These are phyloP conservation scores for Tribolium madens DNA, from an alignment of 1,140 invertebrate genomes.

Conservation along the genomic window DNA sequence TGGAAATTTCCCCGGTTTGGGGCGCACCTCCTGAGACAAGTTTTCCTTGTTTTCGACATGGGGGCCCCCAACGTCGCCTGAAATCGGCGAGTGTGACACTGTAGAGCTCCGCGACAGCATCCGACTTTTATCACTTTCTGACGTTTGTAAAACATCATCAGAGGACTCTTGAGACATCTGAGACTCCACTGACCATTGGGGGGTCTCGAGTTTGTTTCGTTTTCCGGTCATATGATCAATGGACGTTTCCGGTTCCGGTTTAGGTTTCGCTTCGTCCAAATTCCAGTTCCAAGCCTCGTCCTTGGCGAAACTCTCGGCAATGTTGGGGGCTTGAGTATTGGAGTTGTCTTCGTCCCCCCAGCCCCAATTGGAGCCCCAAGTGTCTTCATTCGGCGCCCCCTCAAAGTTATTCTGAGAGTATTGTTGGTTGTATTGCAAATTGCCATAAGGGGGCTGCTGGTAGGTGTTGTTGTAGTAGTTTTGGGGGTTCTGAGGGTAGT, in stretches of 20 bases:
- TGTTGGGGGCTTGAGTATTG: slow-evolving; percentile 53
- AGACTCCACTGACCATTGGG: slow-evolving; percentile 73
- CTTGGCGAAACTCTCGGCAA: slow-evolving; percentile 65
- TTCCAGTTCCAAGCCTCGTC: slow-evolving; percentile 66
- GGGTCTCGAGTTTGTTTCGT: slow-evolving; percentile 62
- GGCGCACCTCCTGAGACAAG: too few relatives aligned
- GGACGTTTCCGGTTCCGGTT: neutral
- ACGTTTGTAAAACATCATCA: slow-evolving; percentile 69
- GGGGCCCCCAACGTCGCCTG: slow-evolving; percentile 42
- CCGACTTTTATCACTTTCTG: slow-evolving; percentile 71
- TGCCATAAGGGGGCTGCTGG: slow-evolving; percentile 50
- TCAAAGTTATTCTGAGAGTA: slow-evolving; percentile 54
- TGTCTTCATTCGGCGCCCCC: slow-evolving; percentile 48
- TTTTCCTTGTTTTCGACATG: slow-evolving; percentile 61
- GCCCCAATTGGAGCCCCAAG: slow-evolving; percentile 61
- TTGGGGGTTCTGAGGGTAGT: slow-evolving; percentile 11
- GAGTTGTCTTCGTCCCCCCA: slow-evolving; percentile 65
- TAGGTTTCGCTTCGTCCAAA: slow-evolving; percentile 53
- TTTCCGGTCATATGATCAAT: slow-evolving; percentile 42
- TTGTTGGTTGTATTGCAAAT: slow-evolving; percentile 59
- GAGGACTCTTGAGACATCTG: slow-evolving; percentile 73
- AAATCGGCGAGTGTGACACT: slow-evolving; percentile 62
- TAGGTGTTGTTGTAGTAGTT: slow-evolving; percentile 42
- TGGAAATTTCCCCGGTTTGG: too few relatives aligned
- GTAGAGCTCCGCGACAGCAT: slow-evolving; percentile 70